Percentiles rank a stretch among this genome's conserved stretches.
phyloP scores from a whole-genome alignment of 2,113 vertebrate genomes.

The Alaudala cheleensis region DNA sequence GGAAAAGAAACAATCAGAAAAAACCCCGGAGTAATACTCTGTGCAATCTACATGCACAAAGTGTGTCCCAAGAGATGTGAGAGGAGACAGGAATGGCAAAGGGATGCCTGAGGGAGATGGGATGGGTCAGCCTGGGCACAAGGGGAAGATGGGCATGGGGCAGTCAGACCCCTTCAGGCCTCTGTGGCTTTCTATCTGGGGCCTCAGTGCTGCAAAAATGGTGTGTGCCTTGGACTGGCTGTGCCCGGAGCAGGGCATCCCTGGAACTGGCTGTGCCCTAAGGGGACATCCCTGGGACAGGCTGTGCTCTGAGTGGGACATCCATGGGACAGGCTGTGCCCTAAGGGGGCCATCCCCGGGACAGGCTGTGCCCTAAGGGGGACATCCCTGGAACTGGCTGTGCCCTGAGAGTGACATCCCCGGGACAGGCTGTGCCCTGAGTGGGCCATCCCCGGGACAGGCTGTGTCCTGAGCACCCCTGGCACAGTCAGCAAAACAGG shows the following conservation, averaged over 20 bases:
- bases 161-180: no score
- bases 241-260: neutral
- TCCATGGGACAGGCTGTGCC: neutral
- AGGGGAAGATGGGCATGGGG: accelerated
- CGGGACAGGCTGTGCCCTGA: neutral
- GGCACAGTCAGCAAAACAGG: neutral
- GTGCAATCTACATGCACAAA: no score
- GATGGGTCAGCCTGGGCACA: accelerated
- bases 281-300: no score
- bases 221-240: no score
- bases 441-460: neutral
- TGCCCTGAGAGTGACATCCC: neutral
- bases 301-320: neutral
- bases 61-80: neutral
- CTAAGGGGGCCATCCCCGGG: no score
- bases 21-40: neutral
- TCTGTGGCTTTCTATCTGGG: neutral
- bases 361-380: no score
- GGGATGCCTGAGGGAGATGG: neutral
- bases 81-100: neutral
- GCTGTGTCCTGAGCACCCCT: accelerated
- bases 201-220: accelerated
- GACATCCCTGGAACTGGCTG: neutral
- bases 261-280: neutral
- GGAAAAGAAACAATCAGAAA: neutral